These are phyloP conservation scores for Phlogophora meticulosa DNA, from an alignment of 2,888 invertebrate species.

Conservation along the genomic window DNA sequence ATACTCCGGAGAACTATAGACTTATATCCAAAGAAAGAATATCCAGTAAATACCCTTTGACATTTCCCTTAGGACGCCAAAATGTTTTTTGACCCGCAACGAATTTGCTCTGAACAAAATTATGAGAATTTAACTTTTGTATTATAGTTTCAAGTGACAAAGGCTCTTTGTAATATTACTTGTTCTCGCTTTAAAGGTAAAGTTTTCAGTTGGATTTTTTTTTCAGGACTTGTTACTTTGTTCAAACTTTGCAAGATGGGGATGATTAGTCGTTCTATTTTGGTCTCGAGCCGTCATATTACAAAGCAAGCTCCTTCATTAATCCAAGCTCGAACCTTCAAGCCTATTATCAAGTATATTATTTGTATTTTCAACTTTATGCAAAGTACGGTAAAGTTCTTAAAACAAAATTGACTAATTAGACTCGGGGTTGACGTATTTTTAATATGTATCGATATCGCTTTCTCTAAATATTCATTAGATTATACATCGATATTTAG, in stretches of 20 bases:
- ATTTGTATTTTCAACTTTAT: too few species aligned
- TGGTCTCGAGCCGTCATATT: neutral
- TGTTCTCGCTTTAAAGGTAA: constrained; percentile 6
- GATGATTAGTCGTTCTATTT: constrained; percentile 1
- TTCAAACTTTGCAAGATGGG: constrained; percentile 19
- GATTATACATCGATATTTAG: too few species aligned
- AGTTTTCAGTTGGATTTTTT: constrained; percentile 1
- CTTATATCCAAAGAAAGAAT: constrained; percentile 10
- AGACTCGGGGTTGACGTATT: too few species aligned
- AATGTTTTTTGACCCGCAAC: constrained; percentile 17
- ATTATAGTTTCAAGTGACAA: constrained; percentile 42
- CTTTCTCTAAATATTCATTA: too few species aligned
- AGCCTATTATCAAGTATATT: too few species aligned
- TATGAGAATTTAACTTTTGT: constrained; percentile 1
- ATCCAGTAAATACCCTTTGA: constrained; percentile 3
- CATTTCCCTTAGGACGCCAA: constrained; percentile 14
- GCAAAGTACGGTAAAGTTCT: too few species aligned
- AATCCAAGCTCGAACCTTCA: too few species aligned
- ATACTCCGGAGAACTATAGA: constrained; percentile 6
- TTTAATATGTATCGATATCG: too few species aligned
- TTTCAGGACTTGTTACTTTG: constrained; percentile 11
- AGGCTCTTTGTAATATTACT: constrained; percentile 17
- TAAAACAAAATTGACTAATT: too few species aligned
- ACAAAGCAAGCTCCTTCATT: too few species aligned
- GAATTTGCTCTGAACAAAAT: constrained; percentile 24